phyloP scores from a whole-genome alignment of 2,888 invertebrate genomes.

The Thymelicus lineola region DNA sequence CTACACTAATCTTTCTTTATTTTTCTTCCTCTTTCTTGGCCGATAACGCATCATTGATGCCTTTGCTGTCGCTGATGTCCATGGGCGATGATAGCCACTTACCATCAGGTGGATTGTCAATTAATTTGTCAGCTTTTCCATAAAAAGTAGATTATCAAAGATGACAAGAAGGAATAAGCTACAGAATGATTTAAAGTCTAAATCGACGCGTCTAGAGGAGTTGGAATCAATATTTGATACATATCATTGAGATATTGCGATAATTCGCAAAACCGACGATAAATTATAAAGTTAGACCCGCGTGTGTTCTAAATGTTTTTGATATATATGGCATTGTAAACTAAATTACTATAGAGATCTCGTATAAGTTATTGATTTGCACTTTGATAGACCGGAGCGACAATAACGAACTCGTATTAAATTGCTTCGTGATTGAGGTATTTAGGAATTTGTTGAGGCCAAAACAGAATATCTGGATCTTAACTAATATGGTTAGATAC shows the following conservation, averaged over 20 bases:
- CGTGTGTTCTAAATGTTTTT: conserved; percentile 57
- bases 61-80: too few species aligned
- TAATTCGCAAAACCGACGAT: conserved; percentile 43
- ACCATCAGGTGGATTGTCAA: too few species aligned
- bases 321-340: conserved; percentile 52
- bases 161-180: too few species aligned
- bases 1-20: neutral
- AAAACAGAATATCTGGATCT: conserved; percentile 17
- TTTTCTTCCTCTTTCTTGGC: too few species aligned
- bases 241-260: neutral
- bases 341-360: conserved; percentile 38
- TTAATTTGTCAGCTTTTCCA: too few species aligned
- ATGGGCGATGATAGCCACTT: too few species aligned
- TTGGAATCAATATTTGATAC: too few species aligned
- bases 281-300: conserved; percentile 44
- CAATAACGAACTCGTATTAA: conserved; percentile 23
- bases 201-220: too few species aligned
- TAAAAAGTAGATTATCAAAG: too few species aligned
- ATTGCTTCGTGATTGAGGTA: conserved; percentile 34
- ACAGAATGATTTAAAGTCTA: too few species aligned
- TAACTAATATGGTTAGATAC: neutral
- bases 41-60: too few species aligned
- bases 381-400: conserved; percentile 38
- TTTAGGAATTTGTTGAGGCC: conserved; percentile 29
- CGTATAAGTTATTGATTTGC: conserved; percentile 39